These are phyloP conservation scores for Epizoanthus ramosus DNA, from an alignment of 92 coral and sea anemone genomes.

Conservation along the genomic window DNA sequence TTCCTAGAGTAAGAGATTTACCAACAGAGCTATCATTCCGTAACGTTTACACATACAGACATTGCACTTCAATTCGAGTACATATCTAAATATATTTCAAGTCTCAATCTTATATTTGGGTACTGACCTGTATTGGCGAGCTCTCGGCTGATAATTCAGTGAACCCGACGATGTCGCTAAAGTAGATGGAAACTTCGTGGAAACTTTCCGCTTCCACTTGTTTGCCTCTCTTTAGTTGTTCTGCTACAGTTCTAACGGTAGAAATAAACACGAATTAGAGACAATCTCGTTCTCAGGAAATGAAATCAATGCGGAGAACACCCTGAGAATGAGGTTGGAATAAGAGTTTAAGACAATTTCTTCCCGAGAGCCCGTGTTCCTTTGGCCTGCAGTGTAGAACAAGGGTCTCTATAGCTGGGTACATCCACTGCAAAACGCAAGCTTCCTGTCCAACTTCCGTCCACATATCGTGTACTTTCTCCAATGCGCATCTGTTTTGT, in stretches of 20 bases:
- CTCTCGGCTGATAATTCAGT: conserved; percentile 98
- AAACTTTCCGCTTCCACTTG: conserved; percentile 98
- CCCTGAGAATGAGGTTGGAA: too few species aligned
- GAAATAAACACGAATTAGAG: neutral
- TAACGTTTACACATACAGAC: neutral
- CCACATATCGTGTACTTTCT: too few species aligned
- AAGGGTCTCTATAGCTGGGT: too few species aligned
- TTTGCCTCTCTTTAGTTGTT: conserved; percentile 93
- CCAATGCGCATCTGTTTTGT: too few species aligned
- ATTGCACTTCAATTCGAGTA: neutral
- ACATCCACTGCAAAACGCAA: too few species aligned
- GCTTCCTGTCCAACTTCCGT: too few species aligned
- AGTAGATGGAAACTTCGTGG: conserved; percentile 92
- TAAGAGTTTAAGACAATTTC: too few species aligned
- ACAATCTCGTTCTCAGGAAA: neutral
- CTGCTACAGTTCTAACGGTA: conserved; percentile 84
- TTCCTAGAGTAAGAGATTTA: neutral
- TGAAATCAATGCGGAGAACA: too few species aligned
- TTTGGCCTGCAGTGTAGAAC: too few species aligned
- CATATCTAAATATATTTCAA: neutral
- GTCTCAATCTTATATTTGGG: neutral
- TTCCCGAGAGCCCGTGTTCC: too few species aligned
- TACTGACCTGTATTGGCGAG: conserved; percentile 84
- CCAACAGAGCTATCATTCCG: too few species aligned
- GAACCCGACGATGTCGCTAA: conserved; percentile 95